A percentile compares a stretch with the other conserved stretches of the same genome.
Conservation (phyloP, 2,888 invertebrate species). For the Diarsia mendica region DNA sequence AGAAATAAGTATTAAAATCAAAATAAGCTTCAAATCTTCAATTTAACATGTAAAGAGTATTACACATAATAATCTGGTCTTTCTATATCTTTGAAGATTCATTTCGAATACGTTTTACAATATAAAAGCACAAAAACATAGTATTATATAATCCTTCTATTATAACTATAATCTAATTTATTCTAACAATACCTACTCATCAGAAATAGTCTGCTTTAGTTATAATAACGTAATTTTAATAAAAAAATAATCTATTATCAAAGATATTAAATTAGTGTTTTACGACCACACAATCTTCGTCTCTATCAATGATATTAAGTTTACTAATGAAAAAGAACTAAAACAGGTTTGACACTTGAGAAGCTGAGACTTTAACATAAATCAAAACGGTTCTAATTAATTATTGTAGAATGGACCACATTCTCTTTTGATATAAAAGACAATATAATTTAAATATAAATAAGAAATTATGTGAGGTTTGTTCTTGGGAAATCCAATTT, state of each 20-base stretch:
- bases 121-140: constrained; percentile 3
- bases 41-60: not conserved
- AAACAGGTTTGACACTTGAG: constrained; percentile 47
- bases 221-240: constrained; percentile 45
- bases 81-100: not conserved
- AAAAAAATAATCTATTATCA: constrained; percentile 38
- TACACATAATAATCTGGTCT: not conserved
- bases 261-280: constrained; percentile 51
- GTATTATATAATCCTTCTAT: constrained; percentile 11
- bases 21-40: not conserved
- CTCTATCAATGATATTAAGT: constrained; percentile 51
- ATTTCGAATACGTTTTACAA: not conserved
- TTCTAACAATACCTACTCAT: constrained; percentile 33
- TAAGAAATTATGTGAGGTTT: constrained; percentile 55
- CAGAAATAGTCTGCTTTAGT: constrained; percentile 42
- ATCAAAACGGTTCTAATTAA: constrained; percentile 58
- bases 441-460: constrained; percentile 64
- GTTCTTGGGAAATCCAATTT: constrained; percentile 46
- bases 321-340: constrained; percentile 64
- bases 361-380: constrained; percentile 46
- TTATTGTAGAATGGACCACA: constrained; percentile 49
- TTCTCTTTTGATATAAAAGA: constrained; percentile 54
- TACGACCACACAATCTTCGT: constrained; percentile 58
- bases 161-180: constrained; percentile 29
- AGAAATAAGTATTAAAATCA: not conserved